These are phyloP conservation scores for Thymelicus acteon DNA, from an alignment of 2,888 invertebrate species.

Conservation along the genomic window DNA sequence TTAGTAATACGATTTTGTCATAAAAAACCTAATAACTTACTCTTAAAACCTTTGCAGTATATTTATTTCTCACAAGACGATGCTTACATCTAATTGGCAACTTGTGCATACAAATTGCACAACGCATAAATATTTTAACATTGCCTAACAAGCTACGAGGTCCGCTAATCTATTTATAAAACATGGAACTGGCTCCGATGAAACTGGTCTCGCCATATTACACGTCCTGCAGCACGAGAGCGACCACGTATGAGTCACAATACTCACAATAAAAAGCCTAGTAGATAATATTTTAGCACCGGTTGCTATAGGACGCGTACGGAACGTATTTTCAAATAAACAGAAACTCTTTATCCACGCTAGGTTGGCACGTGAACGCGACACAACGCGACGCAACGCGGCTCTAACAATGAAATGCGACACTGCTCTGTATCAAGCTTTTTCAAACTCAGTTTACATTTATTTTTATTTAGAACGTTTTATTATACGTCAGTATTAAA, in stretches of 20 bases:
- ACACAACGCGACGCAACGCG: neutral
- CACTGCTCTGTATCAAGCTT: conserved; percentile 1
- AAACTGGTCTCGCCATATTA: too few relatives aligned
- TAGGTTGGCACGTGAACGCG: neutral
- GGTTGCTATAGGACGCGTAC: conserved; percentile 1
- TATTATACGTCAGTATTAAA: conserved; percentile 3
- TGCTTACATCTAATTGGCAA: too few relatives aligned
- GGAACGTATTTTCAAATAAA: conserved; percentile 10
- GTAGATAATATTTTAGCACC: conserved; percentile 10
- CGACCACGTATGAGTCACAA: neutral
- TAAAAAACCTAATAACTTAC: too few relatives aligned
- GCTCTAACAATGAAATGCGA: neutral
- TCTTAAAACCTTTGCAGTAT: too few relatives aligned
- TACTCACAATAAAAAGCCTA: neutral
- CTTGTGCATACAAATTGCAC: too few relatives aligned
- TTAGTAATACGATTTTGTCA: too few relatives aligned
- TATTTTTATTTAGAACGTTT: conserved; percentile 12
- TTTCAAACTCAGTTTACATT: conserved; percentile 14
- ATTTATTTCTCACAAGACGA: too few relatives aligned
- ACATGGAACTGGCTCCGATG: neutral
- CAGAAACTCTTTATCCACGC: conserved; percentile 3
- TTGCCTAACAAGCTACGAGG: neutral
- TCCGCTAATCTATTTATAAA: neutral
- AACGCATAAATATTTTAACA: too few relatives aligned
- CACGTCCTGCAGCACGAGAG: neutral